Conservation (phyloP, 2,113 vertebrate genomes). For the Ictalurus furcatus region DNA sequence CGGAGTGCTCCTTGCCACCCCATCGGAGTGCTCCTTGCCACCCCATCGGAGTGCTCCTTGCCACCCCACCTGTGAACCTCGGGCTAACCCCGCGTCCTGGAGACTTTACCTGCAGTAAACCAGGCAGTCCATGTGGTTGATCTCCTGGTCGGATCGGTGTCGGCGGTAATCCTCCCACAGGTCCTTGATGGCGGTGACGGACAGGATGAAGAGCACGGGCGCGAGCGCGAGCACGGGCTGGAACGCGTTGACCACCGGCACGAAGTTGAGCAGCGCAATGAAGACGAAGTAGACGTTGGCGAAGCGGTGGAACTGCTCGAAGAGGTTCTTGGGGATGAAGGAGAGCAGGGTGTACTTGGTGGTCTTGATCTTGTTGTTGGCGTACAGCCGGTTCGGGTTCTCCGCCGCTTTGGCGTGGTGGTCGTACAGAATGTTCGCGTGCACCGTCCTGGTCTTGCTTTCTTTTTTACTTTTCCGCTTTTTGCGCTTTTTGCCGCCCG, state of each 20-base stretch:
- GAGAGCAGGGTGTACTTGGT: conserved; percentile 94
- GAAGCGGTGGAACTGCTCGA: conserved; percentile 94
- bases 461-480: conserved; percentile 78
- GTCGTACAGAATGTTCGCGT: conserved; percentile 77
- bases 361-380: conserved; percentile 91
- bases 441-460: conserved; percentile 76
- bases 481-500: conserved; percentile 67
- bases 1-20: background rate
- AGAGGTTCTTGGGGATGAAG: conserved; percentile 96
- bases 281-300: conserved; percentile 98
- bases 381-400: conserved; percentile 73
- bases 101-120: conserved; percentile 86
- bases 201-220: conserved; percentile 93
- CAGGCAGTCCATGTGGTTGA: conserved; percentile 95
- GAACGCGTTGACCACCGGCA: conserved; percentile 90
- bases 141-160: conserved; percentile 89
- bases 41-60: too few species aligned
- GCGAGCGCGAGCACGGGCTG: conserved; percentile 91
- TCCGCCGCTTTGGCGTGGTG: conserved; percentile 63
- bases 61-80: background rate
- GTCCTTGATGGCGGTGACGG: conserved; percentile 94
- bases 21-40: background rate
- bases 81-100: background rate
- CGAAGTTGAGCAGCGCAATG: conserved; percentile 93
- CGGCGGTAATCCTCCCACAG: conserved; percentile 97